Conservation (phyloP, 2,888 invertebrate species). For the Eupithecia subumbrata region DNA sequence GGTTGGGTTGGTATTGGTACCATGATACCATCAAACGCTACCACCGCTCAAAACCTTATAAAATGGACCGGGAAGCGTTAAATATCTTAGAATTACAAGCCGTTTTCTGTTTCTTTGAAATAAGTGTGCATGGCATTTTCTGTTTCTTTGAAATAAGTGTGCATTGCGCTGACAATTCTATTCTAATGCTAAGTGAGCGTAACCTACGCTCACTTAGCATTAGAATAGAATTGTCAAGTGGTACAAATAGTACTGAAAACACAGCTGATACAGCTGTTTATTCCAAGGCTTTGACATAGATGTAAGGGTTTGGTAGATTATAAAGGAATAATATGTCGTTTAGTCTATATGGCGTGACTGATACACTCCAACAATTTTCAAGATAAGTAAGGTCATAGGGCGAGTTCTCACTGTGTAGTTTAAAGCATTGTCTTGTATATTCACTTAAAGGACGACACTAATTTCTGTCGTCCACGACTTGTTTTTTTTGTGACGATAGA, state of each 20-base stretch:
- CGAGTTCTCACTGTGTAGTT: too few relatives aligned
- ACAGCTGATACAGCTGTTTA: not conserved
- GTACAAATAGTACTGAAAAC: not conserved
- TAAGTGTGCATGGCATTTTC: not conserved
- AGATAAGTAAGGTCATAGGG: too few relatives aligned
- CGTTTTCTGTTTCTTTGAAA: not conserved
- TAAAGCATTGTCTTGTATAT: too few relatives aligned
- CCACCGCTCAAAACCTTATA: not conserved
- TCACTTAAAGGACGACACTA: too few relatives aligned
- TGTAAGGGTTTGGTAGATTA: not conserved
- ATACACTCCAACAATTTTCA: not conserved
- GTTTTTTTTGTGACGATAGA: too few relatives aligned
- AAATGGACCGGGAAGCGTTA: not conserved
- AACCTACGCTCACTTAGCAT: too few relatives aligned
- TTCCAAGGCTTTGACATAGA: not conserved
- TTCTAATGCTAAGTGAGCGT: not conserved
- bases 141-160: not conserved
- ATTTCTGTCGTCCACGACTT: too few relatives aligned
- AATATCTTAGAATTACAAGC: not conserved
- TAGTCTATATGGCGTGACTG: not conserved
- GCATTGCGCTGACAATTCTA: not conserved
- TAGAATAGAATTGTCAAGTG: too few relatives aligned
- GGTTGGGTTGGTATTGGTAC: too few relatives aligned
- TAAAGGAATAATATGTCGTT: too few relatives aligned
- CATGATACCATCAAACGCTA: not conserved